These are phyloP conservation scores for Gymnothorax reevesii DNA, from an alignment of 2,797 vertebrate genomes.

Conservation along the genomic window DNA sequence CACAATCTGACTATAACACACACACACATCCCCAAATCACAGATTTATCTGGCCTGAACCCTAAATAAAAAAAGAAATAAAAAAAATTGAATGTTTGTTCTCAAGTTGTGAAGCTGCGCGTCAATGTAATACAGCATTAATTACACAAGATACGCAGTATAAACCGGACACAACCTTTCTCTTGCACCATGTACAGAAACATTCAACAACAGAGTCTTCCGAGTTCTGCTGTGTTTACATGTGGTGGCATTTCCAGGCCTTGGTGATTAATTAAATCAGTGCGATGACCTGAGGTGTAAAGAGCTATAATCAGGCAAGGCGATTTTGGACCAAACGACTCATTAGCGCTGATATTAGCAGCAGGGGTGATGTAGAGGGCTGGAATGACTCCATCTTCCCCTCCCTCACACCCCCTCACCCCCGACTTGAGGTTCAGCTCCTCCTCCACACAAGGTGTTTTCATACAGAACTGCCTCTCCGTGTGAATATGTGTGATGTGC, in stretches of 20 bases:
- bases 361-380: not conserved
- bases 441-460: not conserved
- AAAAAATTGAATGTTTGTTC: not conserved
- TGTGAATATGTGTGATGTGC: slow-evolving; percentile 4
- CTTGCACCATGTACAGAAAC: slow-evolving; percentile 27
- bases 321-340: not conserved
- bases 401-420: not conserved
- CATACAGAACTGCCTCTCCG: not conserved
- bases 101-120: not conserved
- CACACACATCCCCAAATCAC: no score
- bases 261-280: slow-evolving; percentile 58
- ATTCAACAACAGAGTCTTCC: not conserved
- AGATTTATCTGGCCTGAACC: no score
- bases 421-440: not conserved
- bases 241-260: slow-evolving; percentile 40
- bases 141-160: not conserved
- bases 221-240: slow-evolving; percentile 42
- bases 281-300: slow-evolving; percentile 55
- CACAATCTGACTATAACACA: no score
- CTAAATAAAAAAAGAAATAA: no score
- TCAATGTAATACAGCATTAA: not conserved
- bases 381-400: not conserved
- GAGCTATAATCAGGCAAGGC: slow-evolving; percentile 22
- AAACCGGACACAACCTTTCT: slow-evolving; percentile 28
- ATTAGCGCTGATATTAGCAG: slow-evolving; percentile 10